phyloP scores from a whole-genome alignment of 1,140 invertebrate genomes.

The Anastrepha ludens region DNA sequence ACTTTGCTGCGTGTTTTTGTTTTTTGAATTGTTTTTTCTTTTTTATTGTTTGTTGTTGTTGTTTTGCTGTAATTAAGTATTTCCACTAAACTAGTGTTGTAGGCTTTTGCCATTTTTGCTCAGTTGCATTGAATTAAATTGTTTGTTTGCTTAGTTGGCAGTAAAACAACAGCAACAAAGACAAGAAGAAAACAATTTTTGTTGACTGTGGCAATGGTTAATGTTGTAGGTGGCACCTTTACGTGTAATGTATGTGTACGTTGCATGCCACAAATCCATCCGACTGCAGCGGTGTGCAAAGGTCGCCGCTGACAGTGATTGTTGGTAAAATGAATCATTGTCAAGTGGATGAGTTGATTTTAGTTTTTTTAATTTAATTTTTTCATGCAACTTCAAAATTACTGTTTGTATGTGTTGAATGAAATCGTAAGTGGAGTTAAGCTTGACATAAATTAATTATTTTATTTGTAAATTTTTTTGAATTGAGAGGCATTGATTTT shows the following conservation, averaged over 20 bases:
- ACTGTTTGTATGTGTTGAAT: too few species aligned
- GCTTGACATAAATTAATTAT: too few species aligned
- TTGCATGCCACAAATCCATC: conserved; percentile 9
- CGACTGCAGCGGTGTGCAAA: not conserved
- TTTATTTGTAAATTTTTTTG: too few species aligned
- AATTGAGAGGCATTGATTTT: too few species aligned
- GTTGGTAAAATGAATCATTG: not conserved
- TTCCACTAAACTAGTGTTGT: not conserved
- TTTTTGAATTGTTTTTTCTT: not conserved
- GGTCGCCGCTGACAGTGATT: not conserved
- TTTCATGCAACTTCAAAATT: not conserved
- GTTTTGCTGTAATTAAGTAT: conserved; percentile 30
- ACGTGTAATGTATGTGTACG: not conserved
- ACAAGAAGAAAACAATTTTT: conserved; percentile 1
- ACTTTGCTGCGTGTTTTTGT: not conserved
- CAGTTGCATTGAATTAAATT: conserved; percentile 52
- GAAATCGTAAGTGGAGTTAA: too few species aligned
- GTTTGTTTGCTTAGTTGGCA: conserved; percentile 53
- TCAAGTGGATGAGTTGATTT: not conserved
- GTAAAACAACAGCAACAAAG: not conserved
- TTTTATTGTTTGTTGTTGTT: conserved; percentile 6
- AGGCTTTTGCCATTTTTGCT: conserved; percentile 47
- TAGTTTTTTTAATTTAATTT: not conserved
- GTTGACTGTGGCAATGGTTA: not conserved
- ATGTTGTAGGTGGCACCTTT: conserved; percentile 52